Base-by-base conservation (phyloP, 2,113 vertebrate species). In the Oncorhynchus gorbuscha region DNA sequence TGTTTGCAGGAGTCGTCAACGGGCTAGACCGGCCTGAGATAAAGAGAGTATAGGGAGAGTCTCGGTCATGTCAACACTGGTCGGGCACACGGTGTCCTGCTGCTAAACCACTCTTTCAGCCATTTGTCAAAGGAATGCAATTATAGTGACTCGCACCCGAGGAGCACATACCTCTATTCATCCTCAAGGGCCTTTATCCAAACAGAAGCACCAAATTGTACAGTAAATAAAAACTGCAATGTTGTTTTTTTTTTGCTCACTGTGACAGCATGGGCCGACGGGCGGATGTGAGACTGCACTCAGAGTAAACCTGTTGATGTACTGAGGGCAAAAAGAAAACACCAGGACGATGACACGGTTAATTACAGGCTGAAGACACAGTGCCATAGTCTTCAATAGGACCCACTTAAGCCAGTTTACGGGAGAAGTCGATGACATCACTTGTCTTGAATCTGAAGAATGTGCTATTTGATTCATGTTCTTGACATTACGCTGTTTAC, bases 81-180 rank as follows among this genome's bases (percentile, higher is more conserved):
- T 45, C 32, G 69, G 49, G 75, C 73, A 48, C 45, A 26, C 7
- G 51, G 55, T 11, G 28, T 74, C 76, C 83, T 75, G 62, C 28
- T 83, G 72, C 55, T 79, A 87, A 82, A 48, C 72, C 75, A 66
- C 74, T 83, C 87, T 85, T 87, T 84, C 79, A 89, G 68, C 79
- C 62, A 58, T 77, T 73, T 89, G 83, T 86, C 83, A 78, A 49
- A 20, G 26, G 30, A 72, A 0, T 8, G 65, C 8, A 45, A 78
- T 72, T 79, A 45, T 45, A 45, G 39, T 45, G 39, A 45, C 39
- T 45, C 59, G 14, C 64, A 65, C 76, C 3, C 67, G 13, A 22
- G 3, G 14, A 8, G 6, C 5, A 62, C 71, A 75, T 64, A 26
- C 20, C 67, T 51, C 69, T 48, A 85, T 78, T 74, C 58, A 3